Percentiles rank a stretch among this genome's conserved stretches.
These are phyloP conservation scores for Polietes domitor DNA, from an alignment of 2,888 invertebrate species.

Conservation along the genomic window DNA sequence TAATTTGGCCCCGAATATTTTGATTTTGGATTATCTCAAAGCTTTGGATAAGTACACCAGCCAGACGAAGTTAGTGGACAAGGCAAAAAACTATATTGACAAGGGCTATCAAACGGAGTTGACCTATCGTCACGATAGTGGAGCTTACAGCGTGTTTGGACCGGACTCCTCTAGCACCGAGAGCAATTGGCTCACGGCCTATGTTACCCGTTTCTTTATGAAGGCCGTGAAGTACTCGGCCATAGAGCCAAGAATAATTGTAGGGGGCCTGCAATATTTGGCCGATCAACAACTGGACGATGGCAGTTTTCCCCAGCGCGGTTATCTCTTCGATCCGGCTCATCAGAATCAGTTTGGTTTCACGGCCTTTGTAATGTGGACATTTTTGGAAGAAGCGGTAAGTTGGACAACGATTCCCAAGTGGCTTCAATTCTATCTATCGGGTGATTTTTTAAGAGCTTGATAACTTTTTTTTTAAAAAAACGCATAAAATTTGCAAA, in stretches of 20 bases:
- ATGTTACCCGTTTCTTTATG: conserved; percentile 89
- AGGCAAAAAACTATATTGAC: conserved; percentile 78
- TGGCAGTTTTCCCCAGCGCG: conserved; percentile 70
- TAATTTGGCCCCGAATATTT: conserved; percentile 85
- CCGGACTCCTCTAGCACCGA: conserved; percentile 80
- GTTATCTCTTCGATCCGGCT: conserved; percentile 83
- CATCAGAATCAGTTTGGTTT: conserved; percentile 85
- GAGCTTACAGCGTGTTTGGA: conserved; percentile 90
- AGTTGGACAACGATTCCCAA: no score
- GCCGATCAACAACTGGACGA: conserved; percentile 9
- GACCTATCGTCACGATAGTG: conserved; percentile 86
- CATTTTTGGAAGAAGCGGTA: conserved; percentile 85
- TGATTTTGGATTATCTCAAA: conserved; percentile 84
- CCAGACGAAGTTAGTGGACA: conserved; percentile 71
- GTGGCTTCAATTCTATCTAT: no score
- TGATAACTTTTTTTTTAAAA: no score
- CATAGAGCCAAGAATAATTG: conserved; percentile 75
- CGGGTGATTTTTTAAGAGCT: no score
- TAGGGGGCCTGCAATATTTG: conserved; percentile 44
- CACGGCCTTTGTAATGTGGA: conserved; percentile 88
- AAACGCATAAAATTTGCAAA: no score
- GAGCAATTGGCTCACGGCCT: conserved; percentile 92
- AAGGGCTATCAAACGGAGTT: conserved; percentile 88
- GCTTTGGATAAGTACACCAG: conserved; percentile 79
- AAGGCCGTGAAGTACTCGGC: conserved; percentile 86